Evolutionary conservation across 2,797 vertebrate genomes (phyloP), one percentile per base, ranked within the genome.

Genomic region (Numenius phaeopus): DNA sequence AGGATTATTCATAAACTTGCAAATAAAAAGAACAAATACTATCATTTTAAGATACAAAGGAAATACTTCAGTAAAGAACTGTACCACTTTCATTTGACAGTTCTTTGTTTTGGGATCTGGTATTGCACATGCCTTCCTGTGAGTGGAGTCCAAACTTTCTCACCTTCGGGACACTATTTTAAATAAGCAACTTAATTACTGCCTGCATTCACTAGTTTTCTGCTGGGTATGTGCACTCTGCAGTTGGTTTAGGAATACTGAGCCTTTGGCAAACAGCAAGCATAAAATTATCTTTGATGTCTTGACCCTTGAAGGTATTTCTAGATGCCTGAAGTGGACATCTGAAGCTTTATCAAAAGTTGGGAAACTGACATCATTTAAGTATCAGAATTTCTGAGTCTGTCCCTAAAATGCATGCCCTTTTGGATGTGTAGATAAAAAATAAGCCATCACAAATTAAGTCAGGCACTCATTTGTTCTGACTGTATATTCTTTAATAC

Each of bases 331-430:
- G 78, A 94, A 72, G 27, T 20, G 59, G 57, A 78, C 30, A 80
- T 78, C 14, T 77, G 85, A 94, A 89, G 34, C 84, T 96, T 89
- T 71, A 94, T 94, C 76, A 72, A 64, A 94, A 92, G 37, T 40
- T 86, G 83, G 90, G 39, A 88, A 89, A 77, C 72, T 95, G 62
- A 75, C 77, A 71, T 70, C 66, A 44, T 72, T 21, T 24, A 57
- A 90, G 52, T 30, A 55, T 44, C 30, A 47, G 64, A 84, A 62
- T 72, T 79, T 71, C 80, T 71, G n/a, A 47, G 26, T 50, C 58
- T 75, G 27, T 50, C 58, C 54, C 70, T 91, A 49, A 83, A 95
- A 87, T 10, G 3, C 29, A 72, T 32, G 32, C 7, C 23, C 34
- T 52, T 90, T 90, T 44, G 78, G 49, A 90, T 12, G 5, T 39